phyloP scores from a whole-genome alignment of 2,797 vertebrate species.

The Aplochiton taeniatus region DNA sequence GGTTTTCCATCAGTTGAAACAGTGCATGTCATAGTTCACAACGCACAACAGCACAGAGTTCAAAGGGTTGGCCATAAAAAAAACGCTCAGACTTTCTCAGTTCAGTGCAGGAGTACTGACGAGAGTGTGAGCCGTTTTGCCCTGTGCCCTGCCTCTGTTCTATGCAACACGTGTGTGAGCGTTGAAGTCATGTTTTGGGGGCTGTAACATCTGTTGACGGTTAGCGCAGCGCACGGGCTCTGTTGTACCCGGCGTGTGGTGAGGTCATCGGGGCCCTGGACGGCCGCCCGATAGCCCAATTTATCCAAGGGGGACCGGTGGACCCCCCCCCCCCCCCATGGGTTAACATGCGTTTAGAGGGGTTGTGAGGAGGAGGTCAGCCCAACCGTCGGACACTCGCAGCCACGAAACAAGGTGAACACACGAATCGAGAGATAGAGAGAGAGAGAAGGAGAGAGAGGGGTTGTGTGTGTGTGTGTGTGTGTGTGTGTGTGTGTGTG shows the following conservation, averaged over 20 bases:
- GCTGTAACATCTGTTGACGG: slow-evolving; percentile 79
- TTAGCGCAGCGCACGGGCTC: slow-evolving; percentile 65
- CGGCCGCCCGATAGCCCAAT: slow-evolving; percentile 49
- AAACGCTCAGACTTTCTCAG: slow-evolving; percentile 5
- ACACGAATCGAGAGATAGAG: slow-evolving; percentile 29
- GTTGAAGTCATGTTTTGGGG: slow-evolving; percentile 65
- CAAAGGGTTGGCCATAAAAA: slow-evolving; percentile 2
- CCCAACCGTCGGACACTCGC: slow-evolving; percentile 52
- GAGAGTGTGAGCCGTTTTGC: no score
- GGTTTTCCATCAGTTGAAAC: neutral
- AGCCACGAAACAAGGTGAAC: slow-evolving; percentile 66
- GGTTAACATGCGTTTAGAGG: neutral
- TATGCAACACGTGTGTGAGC: no score
- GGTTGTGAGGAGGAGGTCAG: no score
- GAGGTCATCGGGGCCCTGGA: slow-evolving; percentile 73
- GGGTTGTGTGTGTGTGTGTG: neutral
- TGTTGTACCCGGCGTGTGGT: slow-evolving; percentile 48
- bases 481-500: slow-evolving; percentile 9
- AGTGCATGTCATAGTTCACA: neutral
- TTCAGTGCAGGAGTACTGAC: neutral
- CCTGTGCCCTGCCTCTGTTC: no score
- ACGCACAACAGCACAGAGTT: neutral
- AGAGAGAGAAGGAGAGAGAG: slow-evolving; percentile 1
- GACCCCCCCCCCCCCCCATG: no score
- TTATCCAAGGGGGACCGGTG: slow-evolving; percentile 48